Evolutionary conservation across 2,797 vertebrate genomes (phyloP).

Genomic region (Ptychobarbus kaznakovi): DNA sequence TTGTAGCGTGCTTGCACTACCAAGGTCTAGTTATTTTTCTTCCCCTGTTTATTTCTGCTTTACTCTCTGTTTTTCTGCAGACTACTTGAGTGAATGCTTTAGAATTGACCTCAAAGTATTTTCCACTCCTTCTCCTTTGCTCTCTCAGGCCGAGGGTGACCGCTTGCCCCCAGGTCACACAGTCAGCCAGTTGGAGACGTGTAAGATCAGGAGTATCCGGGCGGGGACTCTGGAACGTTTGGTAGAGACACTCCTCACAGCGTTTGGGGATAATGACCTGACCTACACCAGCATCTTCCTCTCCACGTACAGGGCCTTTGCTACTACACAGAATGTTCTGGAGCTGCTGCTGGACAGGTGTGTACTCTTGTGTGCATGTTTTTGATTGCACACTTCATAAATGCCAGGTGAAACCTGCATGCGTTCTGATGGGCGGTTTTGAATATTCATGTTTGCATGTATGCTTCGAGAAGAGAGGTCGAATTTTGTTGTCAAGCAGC

Average conservation of each 20-base stretch:
- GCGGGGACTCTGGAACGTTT: slow-evolving; percentile 93
- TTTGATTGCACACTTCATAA: not conserved
- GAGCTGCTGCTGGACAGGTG: slow-evolving; percentile 89
- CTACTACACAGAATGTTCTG: slow-evolving; percentile 87
- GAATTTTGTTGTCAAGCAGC: not conserved
- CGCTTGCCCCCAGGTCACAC: slow-evolving; percentile 91
- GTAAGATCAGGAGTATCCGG: slow-evolving; percentile 93
- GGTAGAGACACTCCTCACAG: slow-evolving; percentile 92
- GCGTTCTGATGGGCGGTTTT: not conserved
- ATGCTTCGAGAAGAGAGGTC: not conserved
- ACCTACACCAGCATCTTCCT: slow-evolving; percentile 96
- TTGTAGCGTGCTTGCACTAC: slow-evolving; percentile 77
- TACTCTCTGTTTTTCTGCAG: not conserved
- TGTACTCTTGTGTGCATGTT: slow-evolving; percentile 22
- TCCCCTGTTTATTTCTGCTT: slow-evolving; percentile 39
- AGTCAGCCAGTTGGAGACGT: slow-evolving; percentile 92
- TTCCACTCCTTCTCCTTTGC: slow-evolving; percentile 43
- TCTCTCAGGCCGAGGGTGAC: slow-evolving; percentile 86
- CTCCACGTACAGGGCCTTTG: slow-evolving; percentile 91
- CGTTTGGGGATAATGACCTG: slow-evolving; percentile 93
- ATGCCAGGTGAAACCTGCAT: not conserved
- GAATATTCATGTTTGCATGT: not conserved
- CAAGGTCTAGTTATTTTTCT: slow-evolving; percentile 60
- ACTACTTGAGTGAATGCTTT: not conserved
- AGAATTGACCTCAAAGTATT: slow-evolving; percentile 5